These are phyloP conservation scores for Zygothrica quintamaculata DNA, from an alignment of 2,888 invertebrate genomes.

Conservation along the genomic window DNA sequence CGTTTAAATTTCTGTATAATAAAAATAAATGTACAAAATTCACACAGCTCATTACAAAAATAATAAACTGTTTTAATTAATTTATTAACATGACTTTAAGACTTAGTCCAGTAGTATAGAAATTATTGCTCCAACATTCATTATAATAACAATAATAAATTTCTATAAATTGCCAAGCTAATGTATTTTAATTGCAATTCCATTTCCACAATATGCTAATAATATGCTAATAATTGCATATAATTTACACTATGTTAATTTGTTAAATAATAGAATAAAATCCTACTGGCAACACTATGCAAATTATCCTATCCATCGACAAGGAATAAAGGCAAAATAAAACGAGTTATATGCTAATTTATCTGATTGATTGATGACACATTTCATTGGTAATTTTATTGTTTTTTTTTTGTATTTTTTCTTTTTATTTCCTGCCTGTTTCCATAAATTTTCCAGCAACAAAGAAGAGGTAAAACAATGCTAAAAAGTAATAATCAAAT, in stretches of 20 bases:
- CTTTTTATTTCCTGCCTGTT: too few species aligned
- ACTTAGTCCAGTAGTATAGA: too few species aligned
- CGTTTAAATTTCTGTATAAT: constrained; percentile 80
- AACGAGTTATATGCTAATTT: constrained; percentile 1
- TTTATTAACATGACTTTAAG: not conserved
- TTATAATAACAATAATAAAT: constrained; percentile 5
- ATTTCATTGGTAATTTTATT: too few species aligned
- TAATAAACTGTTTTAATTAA: not conserved
- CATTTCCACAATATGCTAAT: constrained; percentile 4
- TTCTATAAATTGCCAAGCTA: not conserved
- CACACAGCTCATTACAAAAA: constrained; percentile 10
- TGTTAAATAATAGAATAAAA: not conserved
- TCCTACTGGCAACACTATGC: not conserved
- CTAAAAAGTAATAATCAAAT: too few species aligned
- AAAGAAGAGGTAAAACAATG: too few species aligned
- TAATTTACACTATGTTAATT: not conserved
- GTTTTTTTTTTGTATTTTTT: too few species aligned
- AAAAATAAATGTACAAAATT: constrained; percentile 7
- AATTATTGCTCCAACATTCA: not conserved
- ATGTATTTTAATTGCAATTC: not conserved
- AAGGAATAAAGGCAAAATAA: not conserved
- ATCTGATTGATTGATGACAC: not conserved
- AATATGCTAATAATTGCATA: constrained; percentile 1
- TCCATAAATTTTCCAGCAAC: too few species aligned
- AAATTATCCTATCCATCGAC: not conserved